Evolutionary conservation across 2,797 vertebrate genomes (phyloP).

Genomic region (Acanthurus lineatus): DNA sequence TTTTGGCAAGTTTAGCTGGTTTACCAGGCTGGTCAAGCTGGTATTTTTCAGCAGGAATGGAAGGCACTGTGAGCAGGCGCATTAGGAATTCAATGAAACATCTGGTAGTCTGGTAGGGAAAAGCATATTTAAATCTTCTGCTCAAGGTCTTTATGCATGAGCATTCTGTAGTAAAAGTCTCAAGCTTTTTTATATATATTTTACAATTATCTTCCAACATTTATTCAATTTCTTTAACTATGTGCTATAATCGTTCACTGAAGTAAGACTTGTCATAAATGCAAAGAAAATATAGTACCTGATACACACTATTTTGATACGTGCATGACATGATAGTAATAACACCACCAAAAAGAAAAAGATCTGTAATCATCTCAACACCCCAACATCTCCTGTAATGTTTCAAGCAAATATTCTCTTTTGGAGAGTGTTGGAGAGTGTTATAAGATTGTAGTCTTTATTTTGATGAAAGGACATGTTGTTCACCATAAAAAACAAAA

Average conservation of each 20-base stretch:
- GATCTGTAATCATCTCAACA: neutral
- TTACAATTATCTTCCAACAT: neutral
- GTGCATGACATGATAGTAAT: neutral
- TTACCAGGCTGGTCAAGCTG: too few relatives aligned
- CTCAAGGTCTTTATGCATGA: neutral
- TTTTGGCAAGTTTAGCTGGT: too few relatives aligned
- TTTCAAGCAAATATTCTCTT: neutral
- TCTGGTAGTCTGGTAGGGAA: neutral
- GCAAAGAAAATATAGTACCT: neutral
- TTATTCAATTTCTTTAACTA: neutral
- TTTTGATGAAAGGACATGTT: slow-evolving; percentile 32
- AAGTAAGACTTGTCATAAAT: neutral
- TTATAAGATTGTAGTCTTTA: slow-evolving; percentile 38
- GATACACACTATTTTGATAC: neutral
- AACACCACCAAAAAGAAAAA: neutral
- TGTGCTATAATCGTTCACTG: neutral
- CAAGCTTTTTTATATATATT: neutral
- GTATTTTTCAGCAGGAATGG: too few relatives aligned
- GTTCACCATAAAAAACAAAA: slow-evolving; percentile 23
- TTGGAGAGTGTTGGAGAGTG: neutral
- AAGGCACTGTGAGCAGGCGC: neutral
- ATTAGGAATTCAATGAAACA: neutral
- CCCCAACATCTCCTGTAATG: neutral
- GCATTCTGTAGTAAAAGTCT: neutral
- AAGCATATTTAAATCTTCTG: neutral